Evolutionary conservation across 2,797 vertebrate genomes (phyloP).

Genomic region (Mus minutoides): DNA sequence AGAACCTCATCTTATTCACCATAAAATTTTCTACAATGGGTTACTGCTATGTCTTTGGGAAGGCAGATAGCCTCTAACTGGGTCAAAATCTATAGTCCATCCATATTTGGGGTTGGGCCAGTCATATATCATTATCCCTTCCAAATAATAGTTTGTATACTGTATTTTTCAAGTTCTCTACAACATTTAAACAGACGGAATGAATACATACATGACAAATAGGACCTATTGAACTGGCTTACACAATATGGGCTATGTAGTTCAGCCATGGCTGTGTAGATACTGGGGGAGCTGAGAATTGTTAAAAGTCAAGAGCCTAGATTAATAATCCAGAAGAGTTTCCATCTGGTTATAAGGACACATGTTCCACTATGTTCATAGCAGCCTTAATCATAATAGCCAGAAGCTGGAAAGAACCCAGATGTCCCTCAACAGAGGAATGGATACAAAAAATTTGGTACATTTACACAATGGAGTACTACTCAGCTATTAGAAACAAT

Average conservation of each 20-base stretch:
- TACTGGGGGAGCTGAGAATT: background rate
- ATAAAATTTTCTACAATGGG: background rate
- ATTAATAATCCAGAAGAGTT: no score
- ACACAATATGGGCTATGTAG: background rate
- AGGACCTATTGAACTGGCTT: background rate
- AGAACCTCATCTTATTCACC: background rate
- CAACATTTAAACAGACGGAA: background rate
- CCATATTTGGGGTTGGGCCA: background rate
- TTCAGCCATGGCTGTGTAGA: background rate
- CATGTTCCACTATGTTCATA: no score
- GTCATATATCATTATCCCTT: background rate
- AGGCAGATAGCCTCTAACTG: background rate
- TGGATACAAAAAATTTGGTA: no score
- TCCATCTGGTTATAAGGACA: no score
- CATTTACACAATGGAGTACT: no score
- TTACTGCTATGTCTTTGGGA: background rate
- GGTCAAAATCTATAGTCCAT: background rate
- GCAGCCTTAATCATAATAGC: no score
- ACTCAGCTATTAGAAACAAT: no score
- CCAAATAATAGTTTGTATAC: background rate
- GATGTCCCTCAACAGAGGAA: no score
- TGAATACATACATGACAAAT: background rate
- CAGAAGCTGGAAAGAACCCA: no score
- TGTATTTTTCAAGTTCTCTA: background rate
- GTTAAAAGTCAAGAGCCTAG: background rate